A percentile compares a stretch with the other conserved stretches of the same genome.
These are phyloP conservation scores for Buceros bicornis DNA, from an alignment of 2,797 vertebrate species.

Conservation along the genomic window DNA sequence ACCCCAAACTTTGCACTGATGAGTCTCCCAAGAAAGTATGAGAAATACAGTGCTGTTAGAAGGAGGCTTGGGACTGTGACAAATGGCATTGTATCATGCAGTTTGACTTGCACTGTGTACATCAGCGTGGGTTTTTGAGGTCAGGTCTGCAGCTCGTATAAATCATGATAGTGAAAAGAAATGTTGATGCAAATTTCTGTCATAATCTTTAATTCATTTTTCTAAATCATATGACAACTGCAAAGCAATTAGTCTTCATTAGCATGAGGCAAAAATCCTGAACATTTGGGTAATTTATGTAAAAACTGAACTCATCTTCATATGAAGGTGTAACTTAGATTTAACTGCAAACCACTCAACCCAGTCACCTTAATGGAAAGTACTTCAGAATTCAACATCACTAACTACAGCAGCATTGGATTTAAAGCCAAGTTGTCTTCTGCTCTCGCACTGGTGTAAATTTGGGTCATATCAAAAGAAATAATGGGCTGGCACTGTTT, in stretches of 20 bases:
- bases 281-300: background rate
- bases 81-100: background rate
- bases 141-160: background rate
- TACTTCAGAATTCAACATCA: background rate
- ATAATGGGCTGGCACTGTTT: background rate
- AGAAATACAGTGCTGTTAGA: background rate
- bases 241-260: conserved; percentile 10
- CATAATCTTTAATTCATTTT: background rate
- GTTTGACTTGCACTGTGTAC: background rate
- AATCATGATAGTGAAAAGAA: background rate
- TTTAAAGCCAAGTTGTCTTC: background rate
- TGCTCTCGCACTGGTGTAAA: background rate
- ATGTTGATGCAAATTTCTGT: background rate
- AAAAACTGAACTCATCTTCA: background rate
- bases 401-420: background rate
- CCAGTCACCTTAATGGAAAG: background rate
- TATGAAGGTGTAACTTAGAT: background rate
- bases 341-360: background rate
- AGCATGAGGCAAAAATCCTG: background rate
- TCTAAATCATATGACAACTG: background rate
- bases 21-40: background rate
- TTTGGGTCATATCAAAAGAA: background rate
- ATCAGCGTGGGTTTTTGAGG: background rate
- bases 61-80: background rate
- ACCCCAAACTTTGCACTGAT: background rate